Base-by-base conservation (phyloP, 2,888 invertebrate genomes). In the Rhogogaster chlorosoma region DNA sequence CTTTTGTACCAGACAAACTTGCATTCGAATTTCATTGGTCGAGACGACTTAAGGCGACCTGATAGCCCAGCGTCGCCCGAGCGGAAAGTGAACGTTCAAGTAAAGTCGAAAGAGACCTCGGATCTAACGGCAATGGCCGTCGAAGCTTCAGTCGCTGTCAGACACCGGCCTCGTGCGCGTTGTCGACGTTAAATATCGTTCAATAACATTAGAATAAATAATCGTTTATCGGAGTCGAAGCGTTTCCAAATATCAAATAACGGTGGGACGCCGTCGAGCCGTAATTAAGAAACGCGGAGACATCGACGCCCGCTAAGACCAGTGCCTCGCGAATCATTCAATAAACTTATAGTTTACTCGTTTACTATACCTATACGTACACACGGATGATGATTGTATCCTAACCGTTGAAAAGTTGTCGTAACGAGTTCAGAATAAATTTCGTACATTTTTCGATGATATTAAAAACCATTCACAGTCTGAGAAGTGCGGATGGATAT, bases 81-180 rank as follows among this genome's bases (percentile, higher is more conserved):
- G 71, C 85, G 85, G 85, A 85, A 85, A 85, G 85, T 85, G 85
- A 85, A 85, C 53, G 85, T 85, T 70, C 83, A 70, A 53, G 61
- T 53, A 64, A 29, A 53, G 5, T 64, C 64, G 15, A 61, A 42
- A 75, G 61, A 71, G 64, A 42, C 42, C 45, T 49, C 70, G 82
- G 85, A 22, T 82, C 70, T 67, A 78, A 73, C 82, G 67, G 85
- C 80, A 64, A 82, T 67, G 70, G 85, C 82, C 70, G 70, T 18
- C 71, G 84, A 80, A 22, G 61, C 26, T 36, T 84, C 71, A 85
- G 85, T 83, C 80, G 53, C 83, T 83, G 85, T 85, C 85, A 83
- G 85, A 83, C 71, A 83, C 83, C 83, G 83, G 83, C 67, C 64
- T 83, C 83, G 83, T 70, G 83, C 83, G 45, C 67, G 64, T 64